Base-by-base conservation (phyloP, 53 echinoderm and acorn worm genomes). In the Zoroaster sp. region DNA sequence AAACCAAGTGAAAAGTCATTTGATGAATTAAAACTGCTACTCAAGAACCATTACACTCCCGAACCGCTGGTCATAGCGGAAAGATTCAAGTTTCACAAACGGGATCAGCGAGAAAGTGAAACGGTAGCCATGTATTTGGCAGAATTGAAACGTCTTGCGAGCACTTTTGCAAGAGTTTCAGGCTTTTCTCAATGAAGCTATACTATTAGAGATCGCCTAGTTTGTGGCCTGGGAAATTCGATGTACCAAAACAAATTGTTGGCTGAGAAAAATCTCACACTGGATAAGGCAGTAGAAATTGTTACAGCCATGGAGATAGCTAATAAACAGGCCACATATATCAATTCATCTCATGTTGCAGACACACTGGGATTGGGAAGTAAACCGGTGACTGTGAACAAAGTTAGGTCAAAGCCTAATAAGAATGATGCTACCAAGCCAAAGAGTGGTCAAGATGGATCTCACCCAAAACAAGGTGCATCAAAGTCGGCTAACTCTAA, bases 1-100 rank as follows among this genome's bases (percentile, higher is more conserved):
- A 88, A 91, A 32, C 81, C 82, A 8, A 44, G 68, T 44, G 69
- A 73, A 38, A 83, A 88, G 69, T 35, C 87, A 20, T 79, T 75
- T 51, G 68, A 41, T 5, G 88, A 93, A 18, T 51, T 93, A 28
- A 76, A 90, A 21, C 49, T 69, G 7, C 66, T 70, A 17, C 38
- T 93, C 10, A 55, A 80, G 25, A 71, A 49, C 12, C 90, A 93
- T 40, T 36, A 87, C 17, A 35, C 67, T 33, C 93, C 79, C 9
- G 49, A 90, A 70, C 90, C 93, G 3, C 69, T 92, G 5, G 71
- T 85, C 4, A 93, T 93, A 41, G 93, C 93, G 15, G 93, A 93
- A 68, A 67, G 93, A 47, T 93, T 83, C 49, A 80, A 75, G 65
- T 93, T 93, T 72, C 89, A 93, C 65, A 90, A 88, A 73, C 65